phyloP scores from a whole-genome alignment of 2,797 vertebrate species.

The Thripadectes ignobilis region DNA sequence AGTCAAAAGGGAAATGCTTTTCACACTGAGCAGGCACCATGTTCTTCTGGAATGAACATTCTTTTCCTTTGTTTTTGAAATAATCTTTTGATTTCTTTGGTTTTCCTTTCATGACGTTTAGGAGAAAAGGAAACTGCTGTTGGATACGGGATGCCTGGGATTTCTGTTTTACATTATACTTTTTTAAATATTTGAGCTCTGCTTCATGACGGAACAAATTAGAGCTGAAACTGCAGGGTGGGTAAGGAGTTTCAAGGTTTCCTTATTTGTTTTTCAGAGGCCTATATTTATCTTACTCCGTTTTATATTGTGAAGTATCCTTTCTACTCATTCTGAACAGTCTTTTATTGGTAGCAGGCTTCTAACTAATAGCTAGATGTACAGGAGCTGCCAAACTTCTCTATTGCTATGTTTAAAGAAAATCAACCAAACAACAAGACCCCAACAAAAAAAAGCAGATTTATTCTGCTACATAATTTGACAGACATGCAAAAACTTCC shows the following conservation, averaged over 20 bases:
- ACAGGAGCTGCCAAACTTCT: not conserved
- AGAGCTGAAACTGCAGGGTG: conserved; percentile 32
- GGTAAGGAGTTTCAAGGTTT: conserved; percentile 49
- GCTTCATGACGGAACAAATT: conserved; percentile 56
- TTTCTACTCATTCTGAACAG: conserved; percentile 18
- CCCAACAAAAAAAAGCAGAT: not conserved
- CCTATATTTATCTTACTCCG: conserved; percentile 25
- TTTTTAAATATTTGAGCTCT: conserved; percentile 57
- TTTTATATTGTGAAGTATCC: conserved; percentile 19
- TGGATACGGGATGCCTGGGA: conserved; percentile 40
- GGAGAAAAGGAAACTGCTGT: conserved; percentile 59
- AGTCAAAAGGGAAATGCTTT: conserved; percentile 63
- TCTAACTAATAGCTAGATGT: not conserved
- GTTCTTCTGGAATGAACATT: conserved; percentile 35
- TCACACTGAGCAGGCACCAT: not conserved
- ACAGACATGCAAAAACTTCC: not conserved
- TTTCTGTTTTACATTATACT: conserved; percentile 64
- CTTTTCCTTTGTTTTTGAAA: conserved; percentile 66
- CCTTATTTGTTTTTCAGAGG: conserved; percentile 60
- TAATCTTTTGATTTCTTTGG: conserved; percentile 52
- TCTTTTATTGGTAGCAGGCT: conserved; percentile 17
- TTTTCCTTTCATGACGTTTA: conserved; percentile 50
- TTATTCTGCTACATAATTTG: not conserved
- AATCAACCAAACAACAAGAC: not conserved
- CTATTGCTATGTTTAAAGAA: not conserved